Evolutionary conservation across 1,140 invertebrate genomes (phyloP), one percentile per base, ranked within the genome.

Genomic region (Bombus confusus): DNA sequence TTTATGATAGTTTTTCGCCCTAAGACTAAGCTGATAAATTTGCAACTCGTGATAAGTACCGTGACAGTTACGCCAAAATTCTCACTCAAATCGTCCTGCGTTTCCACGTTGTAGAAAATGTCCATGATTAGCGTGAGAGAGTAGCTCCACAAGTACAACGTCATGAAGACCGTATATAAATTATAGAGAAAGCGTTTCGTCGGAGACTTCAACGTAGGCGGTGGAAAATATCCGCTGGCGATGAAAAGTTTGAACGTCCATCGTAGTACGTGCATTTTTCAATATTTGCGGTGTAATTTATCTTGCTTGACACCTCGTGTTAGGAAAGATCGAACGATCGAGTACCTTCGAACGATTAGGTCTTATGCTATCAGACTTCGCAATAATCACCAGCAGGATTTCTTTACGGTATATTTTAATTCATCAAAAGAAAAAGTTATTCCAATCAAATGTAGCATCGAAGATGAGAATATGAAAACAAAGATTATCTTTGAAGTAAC

Each of bases 41-140:
- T 92, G 3, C 59, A 81, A 9, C 66, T 80, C 8, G 68, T 81
- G 22, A 85, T 86, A 0, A 85, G 41, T 12, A 91, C 64, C 15
- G 86, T 83, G 5, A 92, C 43, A 3, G 87, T 76, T 13, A 88
- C 73, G 66, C 86, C 89, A 2, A 90, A 84, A 83, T 89, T 92
- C n/a, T 90, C 86, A 0, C 86, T 81, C 1, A 91, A 76, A 6
- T 86, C 77, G 2, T 91, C 80, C 1, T 83, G 39, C 66, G 84
- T 86, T 22, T 81, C 64, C 10, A 86, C 89, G 28, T 73, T 47
- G 28, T n/a, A n/a, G 8, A 47, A 28, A 3, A n/a, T 28, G 9
- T 73, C 28, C 28, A 73, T 3, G 13, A 73, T 43, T 4, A 43
- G 6, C 28, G n/a, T n/a, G 28, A 18, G 3, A 3, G 3, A 31